A percentile compares a stretch with the other conserved stretches of the same genome.
Evolutionary conservation across 2,113 vertebrate species (phyloP).

Genomic region (Neopipo cinnamomea): DNA sequence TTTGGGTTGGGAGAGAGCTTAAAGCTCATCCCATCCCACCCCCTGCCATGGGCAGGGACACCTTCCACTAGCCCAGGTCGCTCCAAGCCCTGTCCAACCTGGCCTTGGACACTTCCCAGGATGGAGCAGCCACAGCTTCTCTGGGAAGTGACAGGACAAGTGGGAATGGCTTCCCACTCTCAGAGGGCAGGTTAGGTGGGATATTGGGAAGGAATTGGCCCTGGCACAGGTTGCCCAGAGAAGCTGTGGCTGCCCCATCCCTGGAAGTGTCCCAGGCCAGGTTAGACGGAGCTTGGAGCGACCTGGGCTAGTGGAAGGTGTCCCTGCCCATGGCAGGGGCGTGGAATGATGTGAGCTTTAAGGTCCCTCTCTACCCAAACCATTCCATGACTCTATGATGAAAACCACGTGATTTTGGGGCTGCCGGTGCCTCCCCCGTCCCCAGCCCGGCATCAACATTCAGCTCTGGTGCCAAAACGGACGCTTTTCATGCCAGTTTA

Average conservation of each 20-base stretch:
- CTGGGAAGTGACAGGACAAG: not conserved
- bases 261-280: not conserved
- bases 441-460: not conserved
- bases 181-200: no score
- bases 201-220: no score
- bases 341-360: no score
- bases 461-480: not conserved
- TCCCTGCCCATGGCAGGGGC: not conserved
- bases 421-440: not conserved
- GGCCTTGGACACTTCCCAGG: not conserved
- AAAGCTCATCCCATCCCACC: not conserved
- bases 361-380: not conserved
- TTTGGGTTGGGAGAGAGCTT: not conserved
- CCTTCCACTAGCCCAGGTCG: not conserved
- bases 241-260: not conserved
- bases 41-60: not conserved
- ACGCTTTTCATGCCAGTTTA: constrained; percentile 46
- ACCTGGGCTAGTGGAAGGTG: not conserved
- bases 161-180: no score
- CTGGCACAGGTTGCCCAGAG: not conserved
- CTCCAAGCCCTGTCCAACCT: not conserved
- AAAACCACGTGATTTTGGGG: not conserved
- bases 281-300: not conserved
- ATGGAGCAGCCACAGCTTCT: not conserved
- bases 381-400: not conserved